Conservation (phyloP, 2,888 invertebrate genomes). For the Conops quadrifasciatus region DNA sequence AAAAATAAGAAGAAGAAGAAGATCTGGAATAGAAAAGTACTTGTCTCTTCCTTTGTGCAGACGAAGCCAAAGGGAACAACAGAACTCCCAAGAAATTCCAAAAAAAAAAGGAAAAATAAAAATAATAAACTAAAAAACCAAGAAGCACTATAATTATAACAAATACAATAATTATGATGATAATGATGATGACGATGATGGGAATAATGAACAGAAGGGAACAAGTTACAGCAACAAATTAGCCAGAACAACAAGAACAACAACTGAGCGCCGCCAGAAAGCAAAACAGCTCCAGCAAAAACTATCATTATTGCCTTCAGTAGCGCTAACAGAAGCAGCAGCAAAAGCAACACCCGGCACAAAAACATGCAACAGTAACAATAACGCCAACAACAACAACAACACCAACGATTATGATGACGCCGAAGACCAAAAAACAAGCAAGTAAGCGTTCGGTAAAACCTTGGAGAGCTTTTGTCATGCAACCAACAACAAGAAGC, state of each 20-base stretch:
- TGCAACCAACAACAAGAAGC: not conserved
- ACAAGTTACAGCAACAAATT: conserved; percentile 2
- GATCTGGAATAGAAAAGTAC: too few relatives aligned
- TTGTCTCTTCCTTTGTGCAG: too few relatives aligned
- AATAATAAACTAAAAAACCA: too few relatives aligned
- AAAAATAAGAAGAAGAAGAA: too few relatives aligned
- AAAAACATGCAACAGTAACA: not conserved
- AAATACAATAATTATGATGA: too few relatives aligned
- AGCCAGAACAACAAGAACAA: not conserved
- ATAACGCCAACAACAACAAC: conserved; percentile 21
- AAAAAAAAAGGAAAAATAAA: too few relatives aligned
- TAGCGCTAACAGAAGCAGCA: not conserved
- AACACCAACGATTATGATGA: not conserved
- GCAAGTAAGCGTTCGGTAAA: not conserved
- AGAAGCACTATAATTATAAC: too few relatives aligned
- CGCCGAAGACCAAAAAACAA: conserved; percentile 12
- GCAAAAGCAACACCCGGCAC: not conserved
- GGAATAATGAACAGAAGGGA: not conserved
- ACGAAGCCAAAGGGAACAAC: too few relatives aligned
- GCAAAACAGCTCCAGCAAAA: not conserved
- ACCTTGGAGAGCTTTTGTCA: conserved; percentile 12
- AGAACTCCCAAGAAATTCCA: too few relatives aligned
- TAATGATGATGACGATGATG: not conserved
- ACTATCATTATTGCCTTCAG: too few relatives aligned
- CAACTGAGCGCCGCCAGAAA: too few relatives aligned